Base-by-base conservation (phyloP, 2,888 invertebrate genomes). In the Sarcophaga caerulescens region DNA sequence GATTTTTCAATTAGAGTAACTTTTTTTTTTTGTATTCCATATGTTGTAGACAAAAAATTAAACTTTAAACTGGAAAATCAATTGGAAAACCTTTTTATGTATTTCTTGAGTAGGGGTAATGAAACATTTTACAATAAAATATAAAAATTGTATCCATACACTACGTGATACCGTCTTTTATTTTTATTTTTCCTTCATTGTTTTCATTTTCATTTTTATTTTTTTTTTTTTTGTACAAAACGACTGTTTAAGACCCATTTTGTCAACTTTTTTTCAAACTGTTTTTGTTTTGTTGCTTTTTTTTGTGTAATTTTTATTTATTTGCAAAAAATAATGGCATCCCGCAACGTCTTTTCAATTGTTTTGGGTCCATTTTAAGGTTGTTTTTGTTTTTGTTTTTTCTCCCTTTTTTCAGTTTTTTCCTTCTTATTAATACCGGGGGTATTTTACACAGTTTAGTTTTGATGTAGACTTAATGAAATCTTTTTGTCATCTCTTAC, bases 401-500 rank as follows among this genome's bases (percentile, higher is more conserved):
- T 14, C n/a, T 47, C 52, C 44, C 19, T 8, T n/a, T 35, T 57
- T 73, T 73, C 62, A 45, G 23, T 45, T 78, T 60, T 45, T 78
- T 60, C 57, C 79, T 57, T 65, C 65, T 79, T 70, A 59, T 76
- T 80, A 35, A 35, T 35, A 35, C 35, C 35, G 35, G 35, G 35
- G 35, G 35, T 35, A 35, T 76, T 75, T 71, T 78, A 65, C 70
- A 81, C 76, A 87, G 89, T 80, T 85, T 45, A 59, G 75, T 81
- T 76, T 82, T 82, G 68, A 81, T 81, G 89, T 88, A 88, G 90
- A 91, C 90, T 90, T 91, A 91, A 91, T 91, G 91, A 91, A 91
- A 91, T 91, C 91, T 91, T 91, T 91, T 91, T 90, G 91, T 91
- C 91, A 90, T 91, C 90, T 91, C 88, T 90, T 83, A 83, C 63